Conservation (phyloP, 2,888 invertebrate species). For the Ectemnius lituratus region DNA sequence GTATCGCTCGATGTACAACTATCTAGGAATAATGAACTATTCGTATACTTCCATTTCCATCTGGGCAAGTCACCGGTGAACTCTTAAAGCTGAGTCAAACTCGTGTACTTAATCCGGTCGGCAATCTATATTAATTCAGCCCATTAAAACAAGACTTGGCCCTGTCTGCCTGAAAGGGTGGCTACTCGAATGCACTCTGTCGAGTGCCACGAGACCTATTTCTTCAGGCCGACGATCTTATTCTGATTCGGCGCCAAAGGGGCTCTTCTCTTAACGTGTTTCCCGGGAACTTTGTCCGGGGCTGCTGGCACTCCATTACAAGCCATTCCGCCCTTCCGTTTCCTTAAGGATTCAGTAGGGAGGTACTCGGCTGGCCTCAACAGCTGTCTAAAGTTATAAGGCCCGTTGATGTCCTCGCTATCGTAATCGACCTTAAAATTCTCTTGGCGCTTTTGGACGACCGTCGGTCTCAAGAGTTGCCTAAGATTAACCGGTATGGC, state of each 20-base stretch:
- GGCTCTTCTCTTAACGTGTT: conserved; percentile 71
- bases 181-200: not conserved
- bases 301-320: conserved; percentile 56
- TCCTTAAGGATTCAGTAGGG: conserved; percentile 85
- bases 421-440: conserved; percentile 71
- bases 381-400: conserved; percentile 84
- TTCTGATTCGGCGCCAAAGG: conserved; percentile 68
- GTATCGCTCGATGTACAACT: no score
- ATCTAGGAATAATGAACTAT: no score
- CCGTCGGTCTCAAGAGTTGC: conserved; percentile 65
- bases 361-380: conserved; percentile 83
- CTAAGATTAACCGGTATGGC: conserved; percentile 64
- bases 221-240: conserved; percentile 51
- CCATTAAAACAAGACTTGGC: no score
- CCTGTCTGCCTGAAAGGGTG: no score
- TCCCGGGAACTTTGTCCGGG: conserved; percentile 66
- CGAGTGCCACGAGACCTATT: conserved; percentile 29
- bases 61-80: no score
- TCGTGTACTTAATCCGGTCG: no score
- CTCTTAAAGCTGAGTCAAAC: no score
- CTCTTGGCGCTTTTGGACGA: conserved; percentile 57
- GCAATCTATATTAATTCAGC: no score
- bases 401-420: conserved; percentile 82
- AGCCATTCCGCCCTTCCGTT: conserved; percentile 80
- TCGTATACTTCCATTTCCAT: no score